Base-by-base conservation (phyloP, 2,113 vertebrate genomes). In the Pseudopodoces humilis region DNA sequence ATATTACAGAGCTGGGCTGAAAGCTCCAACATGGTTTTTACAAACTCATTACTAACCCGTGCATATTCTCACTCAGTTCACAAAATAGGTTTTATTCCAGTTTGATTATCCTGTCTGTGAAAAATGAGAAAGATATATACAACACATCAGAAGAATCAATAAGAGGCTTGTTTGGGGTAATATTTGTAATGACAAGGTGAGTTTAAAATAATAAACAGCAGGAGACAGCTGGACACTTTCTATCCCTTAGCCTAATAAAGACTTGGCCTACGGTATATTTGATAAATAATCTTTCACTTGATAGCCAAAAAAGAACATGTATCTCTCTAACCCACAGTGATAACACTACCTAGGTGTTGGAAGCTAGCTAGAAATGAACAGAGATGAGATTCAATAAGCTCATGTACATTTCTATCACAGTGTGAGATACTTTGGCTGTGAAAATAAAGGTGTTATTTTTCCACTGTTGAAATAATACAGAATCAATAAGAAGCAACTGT, bases 361-460 rank as follows among this genome's bases (percentile, higher is more conserved):
- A 88, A 85, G 62, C 68, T 86, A 76, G 65, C 90, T 47, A 94
- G 93, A 96, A 96, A 94, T 62, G 93, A 94, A 60, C 71, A 86
- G 84, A 94, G 92, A 80, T 82, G 59, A 72, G 87, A 96, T 94
- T 95, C 80, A 91, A 90, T 92, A 93, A 94, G 68, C 94, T 69
- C 83, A 94, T 94, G 90, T 70, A 84, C 62, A 89, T 96, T 97
- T 96, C 95, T 83, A 83, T 93, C 96, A 92, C 96, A 96, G 93
- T 93, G 41, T 94, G 90, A 93, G 46, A 96, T 56, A 53, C 71
- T 95, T 92, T 80, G 62, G 60, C 88, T 96, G 90, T 88, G 92
- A 96, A 97, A 95, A 95, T 83, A 92, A 92, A 96, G 88, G 89
- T 92, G 83, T 69, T 92, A 94, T 96, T 96, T 97, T 96, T 97